A percentile compares a stretch with the other conserved stretches of the same genome.
Conservation (phyloP, 1,140 invertebrate genomes). For the Drosophila rufa region DNA sequence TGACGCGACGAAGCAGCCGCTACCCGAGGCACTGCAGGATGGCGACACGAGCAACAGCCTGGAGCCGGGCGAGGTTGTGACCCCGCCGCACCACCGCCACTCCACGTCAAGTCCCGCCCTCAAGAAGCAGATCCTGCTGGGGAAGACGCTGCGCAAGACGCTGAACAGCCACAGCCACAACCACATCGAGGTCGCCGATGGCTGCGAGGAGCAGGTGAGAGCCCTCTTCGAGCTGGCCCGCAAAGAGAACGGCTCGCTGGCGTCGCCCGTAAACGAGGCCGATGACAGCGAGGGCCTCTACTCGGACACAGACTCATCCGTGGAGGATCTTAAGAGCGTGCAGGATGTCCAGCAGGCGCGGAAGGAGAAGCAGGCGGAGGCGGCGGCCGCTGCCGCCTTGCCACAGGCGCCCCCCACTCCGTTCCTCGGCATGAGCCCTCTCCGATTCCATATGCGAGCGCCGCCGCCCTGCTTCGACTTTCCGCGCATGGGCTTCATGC, state of each 20-base stretch:
- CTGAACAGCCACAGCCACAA: constrained; percentile 1
- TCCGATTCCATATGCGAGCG: constrained; percentile 65
- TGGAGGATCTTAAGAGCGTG: constrained; percentile 49
- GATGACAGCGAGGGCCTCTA: constrained; percentile 73
- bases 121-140: constrained; percentile 54
- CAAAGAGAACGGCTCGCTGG: constrained; percentile 30
- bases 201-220: background rate
- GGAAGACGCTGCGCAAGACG: constrained; percentile 63
- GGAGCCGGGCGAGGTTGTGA: constrained; percentile 79
- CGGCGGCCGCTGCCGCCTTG: constrained; percentile 54
- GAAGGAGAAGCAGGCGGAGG: constrained; percentile 69
- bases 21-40: constrained; percentile 46
- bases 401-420: constrained; percentile 33
- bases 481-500: constrained; percentile 60
- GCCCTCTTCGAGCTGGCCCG: constrained; percentile 19
- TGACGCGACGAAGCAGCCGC: background rate
- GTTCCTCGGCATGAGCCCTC: constrained; percentile 44
- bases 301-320: constrained; percentile 70
- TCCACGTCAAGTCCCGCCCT: constrained; percentile 26
- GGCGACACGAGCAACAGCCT: constrained; percentile 68
- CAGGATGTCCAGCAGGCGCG: constrained; percentile 70
- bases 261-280: constrained; percentile 20
- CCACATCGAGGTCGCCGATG: constrained; percentile 1
- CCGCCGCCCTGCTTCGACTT: constrained; percentile 55
- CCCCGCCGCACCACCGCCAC: constrained; percentile 64